Percentiles rank a stretch among this genome's conserved stretches.
phyloP scores from a whole-genome alignment of 2,888 invertebrate species.

The Macrosoma leucophasiata region DNA sequence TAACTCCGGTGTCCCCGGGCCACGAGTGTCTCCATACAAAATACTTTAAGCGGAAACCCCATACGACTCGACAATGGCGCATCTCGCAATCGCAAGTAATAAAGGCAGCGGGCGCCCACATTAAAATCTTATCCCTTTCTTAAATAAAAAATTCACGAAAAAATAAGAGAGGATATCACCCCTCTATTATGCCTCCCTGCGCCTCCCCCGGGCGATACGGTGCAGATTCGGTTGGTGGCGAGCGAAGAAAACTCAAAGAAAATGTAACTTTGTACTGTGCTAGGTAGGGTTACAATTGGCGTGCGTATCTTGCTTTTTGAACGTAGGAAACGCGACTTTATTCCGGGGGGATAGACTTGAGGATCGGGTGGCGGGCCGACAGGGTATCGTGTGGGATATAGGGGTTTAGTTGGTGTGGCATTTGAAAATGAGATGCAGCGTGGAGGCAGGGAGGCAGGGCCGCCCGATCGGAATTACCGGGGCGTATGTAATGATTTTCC shows the following conservation, averaged over 20 bases:
- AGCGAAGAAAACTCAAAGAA: conserved; percentile 50
- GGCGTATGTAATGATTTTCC: conserved; percentile 75
- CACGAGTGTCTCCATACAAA: conserved; percentile 61
- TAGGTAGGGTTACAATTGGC: conserved; percentile 60
- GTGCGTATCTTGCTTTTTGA: conserved; percentile 27
- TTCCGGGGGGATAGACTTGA: conserved; percentile 39
- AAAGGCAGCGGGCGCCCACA: conserved; percentile 68
- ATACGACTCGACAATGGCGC: conserved; percentile 65
- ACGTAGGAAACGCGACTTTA: conserved; percentile 41
- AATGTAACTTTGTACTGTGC: conserved; percentile 55
- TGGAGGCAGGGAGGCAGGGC: conserved; percentile 40
- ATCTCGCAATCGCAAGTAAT: conserved; percentile 69
- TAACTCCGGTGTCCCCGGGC: conserved; percentile 39
- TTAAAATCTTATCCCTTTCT: conserved; percentile 76
- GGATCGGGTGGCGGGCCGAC: conserved; percentile 37
- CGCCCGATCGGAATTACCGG: conserved; percentile 73
- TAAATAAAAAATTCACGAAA: conserved; percentile 76
- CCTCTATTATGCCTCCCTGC: conserved; percentile 64
- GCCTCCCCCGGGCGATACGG: conserved; percentile 35
- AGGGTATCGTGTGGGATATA: conserved; percentile 42
- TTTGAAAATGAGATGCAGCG: conserved; percentile 75
- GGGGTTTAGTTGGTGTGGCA: conserved; percentile 55
- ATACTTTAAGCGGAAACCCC: conserved; percentile 71
- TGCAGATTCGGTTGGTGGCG: conserved; percentile 31
- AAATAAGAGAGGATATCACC: conserved; percentile 68